These are phyloP conservation scores for Ochotona princeps DNA, from an alignment of 2,113 vertebrate genomes.

Conservation along the genomic window DNA sequence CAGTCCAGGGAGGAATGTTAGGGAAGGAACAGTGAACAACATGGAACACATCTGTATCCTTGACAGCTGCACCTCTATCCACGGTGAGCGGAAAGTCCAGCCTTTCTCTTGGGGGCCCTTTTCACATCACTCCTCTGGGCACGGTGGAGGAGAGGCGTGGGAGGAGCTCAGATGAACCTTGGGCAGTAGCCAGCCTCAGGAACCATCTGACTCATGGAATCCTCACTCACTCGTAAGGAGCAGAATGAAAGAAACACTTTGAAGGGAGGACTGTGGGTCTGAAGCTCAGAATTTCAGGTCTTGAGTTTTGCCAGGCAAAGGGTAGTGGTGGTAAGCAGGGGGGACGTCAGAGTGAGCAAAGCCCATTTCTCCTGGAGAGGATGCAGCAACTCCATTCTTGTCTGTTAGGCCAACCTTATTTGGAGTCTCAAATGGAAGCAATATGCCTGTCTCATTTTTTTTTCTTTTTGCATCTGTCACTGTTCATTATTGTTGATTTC, in stretches of 20 bases:
- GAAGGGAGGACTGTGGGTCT: background rate
- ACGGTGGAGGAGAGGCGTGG: background rate
- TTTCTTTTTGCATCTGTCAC: conserved; percentile 23
- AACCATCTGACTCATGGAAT: background rate
- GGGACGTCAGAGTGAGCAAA: background rate
- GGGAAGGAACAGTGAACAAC: background rate
- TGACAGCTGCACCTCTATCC: background rate
- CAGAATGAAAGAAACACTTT: conserved; percentile 7
- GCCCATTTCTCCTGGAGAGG: background rate
- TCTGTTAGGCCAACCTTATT: background rate
- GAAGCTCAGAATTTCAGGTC: background rate
- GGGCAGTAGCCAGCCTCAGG: background rate
- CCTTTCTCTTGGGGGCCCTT: background rate
- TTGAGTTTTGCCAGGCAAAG: background rate
- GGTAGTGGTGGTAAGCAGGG: too few relatives aligned
- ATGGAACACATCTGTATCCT: background rate
- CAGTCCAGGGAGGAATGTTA: background rate
- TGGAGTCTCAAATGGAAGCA: background rate
- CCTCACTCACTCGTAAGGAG: background rate
- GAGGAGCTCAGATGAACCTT: background rate
- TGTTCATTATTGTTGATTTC: conserved; percentile 63
- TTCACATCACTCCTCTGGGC: background rate
- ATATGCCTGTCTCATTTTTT: background rate
- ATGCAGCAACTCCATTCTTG: background rate
- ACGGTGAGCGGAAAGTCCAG: background rate